phyloP scores from a whole-genome alignment of 2,888 invertebrate genomes.

The Lypha dubia region DNA sequence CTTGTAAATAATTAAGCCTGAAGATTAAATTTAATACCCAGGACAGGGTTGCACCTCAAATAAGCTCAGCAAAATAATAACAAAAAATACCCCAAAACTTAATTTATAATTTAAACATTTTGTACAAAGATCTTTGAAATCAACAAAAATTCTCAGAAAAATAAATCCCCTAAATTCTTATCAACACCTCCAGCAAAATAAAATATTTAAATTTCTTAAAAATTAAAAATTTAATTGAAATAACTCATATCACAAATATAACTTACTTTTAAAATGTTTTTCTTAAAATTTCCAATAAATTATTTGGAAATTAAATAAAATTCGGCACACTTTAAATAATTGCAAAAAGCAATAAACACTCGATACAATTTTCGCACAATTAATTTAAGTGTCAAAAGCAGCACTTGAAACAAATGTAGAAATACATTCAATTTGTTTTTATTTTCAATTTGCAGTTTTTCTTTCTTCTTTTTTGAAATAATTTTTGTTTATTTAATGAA shows the following conservation, averaged over 20 bases:
- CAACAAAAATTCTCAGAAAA: conserved; percentile 14
- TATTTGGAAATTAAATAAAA: not conserved
- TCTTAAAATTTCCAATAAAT: not conserved
- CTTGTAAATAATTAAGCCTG: too few species aligned
- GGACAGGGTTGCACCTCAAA: too few species aligned
- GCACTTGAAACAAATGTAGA: conserved; percentile 37
- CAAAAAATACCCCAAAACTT: too few species aligned
- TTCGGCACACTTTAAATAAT: conserved; percentile 7
- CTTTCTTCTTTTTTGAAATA: not conserved
- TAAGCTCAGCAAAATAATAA: too few species aligned
- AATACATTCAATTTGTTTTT: conserved; percentile 6
- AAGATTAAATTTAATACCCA: too few species aligned
- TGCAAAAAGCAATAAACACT: conserved; percentile 31
- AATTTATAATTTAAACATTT: too few species aligned
- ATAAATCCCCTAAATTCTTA: conserved; percentile 69
- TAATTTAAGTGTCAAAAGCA: conserved; percentile 44
- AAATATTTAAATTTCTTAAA: not conserved
- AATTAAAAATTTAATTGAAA: conserved; percentile 16
- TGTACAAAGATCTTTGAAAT: too few species aligned
- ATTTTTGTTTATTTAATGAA: conserved; percentile 1
- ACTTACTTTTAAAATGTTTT: conserved; percentile 53
- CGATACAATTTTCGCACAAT: conserved; percentile 31
- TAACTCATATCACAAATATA: conserved; percentile 2
- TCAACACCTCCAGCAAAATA: conserved; percentile 36
- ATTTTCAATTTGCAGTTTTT: conserved; percentile 13